Evolutionary conservation across 2,113 vertebrate species (phyloP), one percentile per base, ranked within the genome.

Genomic region (Phalacrocorax aristotelis): DNA sequence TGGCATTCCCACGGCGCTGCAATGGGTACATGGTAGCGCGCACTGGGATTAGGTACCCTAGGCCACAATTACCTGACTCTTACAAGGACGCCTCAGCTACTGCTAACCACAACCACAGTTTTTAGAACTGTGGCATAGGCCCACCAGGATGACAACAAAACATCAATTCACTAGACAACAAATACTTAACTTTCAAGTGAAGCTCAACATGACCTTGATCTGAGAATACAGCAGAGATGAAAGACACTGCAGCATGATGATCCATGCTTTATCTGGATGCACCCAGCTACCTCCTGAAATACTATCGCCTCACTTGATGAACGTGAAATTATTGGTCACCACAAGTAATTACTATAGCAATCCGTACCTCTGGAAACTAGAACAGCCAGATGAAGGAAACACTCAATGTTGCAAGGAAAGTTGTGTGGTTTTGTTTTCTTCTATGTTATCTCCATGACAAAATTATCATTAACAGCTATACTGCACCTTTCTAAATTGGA

Each of bases 21-120:
- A 58, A 4, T 1, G 30, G 12, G 3, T 11, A 78, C 0, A 0
- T 7, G 54, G 68, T 60, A 91, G 65, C 1, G 0, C 23, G 64
- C 0, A 0, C 2, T 36, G n/a, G 58, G 54, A 83, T 94, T 62
- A 54, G 77, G 48, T 40, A 89, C 83, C 55, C 68, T n/a, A 27
- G 65, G 55, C 80, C 80, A 78, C 52, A 78, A 65, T 70, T 74
- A 94, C 9, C 54, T 12, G 3, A 89, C 60, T 42, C 46, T 46
- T 18, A 6, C 7, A 62, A 75, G 18, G 90, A 93, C 15, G 51
- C 22, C 66, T 78, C 5, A 2, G 57, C 40, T 72, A 34, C 34
- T 20, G 42, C 62, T 76, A 65, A 77, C 54, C 72, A 81, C 5
- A 51, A 71, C 23, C 8, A 1, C 17, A 6, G 51, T 12, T 83